Evolutionary conservation across 2,113 vertebrate species (phyloP).

Genomic region (Eulemur macaco): DNA sequence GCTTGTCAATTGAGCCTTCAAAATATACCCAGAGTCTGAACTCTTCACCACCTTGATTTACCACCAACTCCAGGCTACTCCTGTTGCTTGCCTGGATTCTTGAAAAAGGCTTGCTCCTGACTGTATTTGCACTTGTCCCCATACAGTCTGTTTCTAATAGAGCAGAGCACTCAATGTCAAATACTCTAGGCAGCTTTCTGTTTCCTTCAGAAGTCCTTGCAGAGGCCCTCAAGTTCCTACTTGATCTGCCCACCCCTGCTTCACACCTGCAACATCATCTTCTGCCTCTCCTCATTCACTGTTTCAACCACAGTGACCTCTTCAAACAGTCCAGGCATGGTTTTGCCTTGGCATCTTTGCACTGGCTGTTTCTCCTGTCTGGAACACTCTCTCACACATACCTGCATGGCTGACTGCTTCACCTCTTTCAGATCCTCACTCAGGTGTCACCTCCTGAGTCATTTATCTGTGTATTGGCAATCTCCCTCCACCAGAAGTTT

Average conservation of each 20-base stretch:
- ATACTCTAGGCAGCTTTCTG: neutral
- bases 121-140: neutral
- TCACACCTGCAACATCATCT: neutral
- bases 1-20: neutral
- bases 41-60: neutral
- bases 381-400: neutral
- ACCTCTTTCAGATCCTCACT: neutral
- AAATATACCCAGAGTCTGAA: neutral
- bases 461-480: neutral
- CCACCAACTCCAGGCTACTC: neutral
- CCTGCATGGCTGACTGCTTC: neutral
- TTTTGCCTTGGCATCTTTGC: neutral
- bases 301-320: neutral
- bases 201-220: neutral
- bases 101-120: neutral
- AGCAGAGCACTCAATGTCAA: neutral
- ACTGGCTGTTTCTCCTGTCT: neutral
- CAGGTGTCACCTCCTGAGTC: neutral
- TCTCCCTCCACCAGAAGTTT: neutral
- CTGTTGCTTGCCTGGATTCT: neutral
- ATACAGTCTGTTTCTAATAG: neutral
- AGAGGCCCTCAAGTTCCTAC: neutral
- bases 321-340: fast-evolving
- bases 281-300: neutral
- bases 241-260: neutral